Conservation (phyloP, 2,797 vertebrate genomes). For the Pogoniulus pusillus region DNA sequence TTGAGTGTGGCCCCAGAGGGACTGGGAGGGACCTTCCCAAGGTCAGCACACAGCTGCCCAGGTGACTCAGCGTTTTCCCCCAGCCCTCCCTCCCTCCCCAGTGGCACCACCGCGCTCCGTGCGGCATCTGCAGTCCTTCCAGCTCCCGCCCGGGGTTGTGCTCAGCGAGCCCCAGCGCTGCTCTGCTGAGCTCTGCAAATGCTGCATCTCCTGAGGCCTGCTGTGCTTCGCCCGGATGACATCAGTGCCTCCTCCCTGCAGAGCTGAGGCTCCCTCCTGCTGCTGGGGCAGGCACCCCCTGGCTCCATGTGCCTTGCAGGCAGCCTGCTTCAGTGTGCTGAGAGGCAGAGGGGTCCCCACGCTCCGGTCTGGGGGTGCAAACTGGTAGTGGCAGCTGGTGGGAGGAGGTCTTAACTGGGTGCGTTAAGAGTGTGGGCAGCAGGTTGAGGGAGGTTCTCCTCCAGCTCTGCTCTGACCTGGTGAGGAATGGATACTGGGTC, state of each 20-base stretch:
- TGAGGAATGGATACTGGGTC: too few relatives aligned
- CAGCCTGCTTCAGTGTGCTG: background rate
- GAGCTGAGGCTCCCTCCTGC: background rate
- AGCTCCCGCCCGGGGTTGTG: background rate
- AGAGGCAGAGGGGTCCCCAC: background rate
- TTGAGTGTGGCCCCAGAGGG: background rate
- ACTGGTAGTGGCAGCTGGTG: background rate
- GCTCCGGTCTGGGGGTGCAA: background rate
- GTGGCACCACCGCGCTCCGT: fast-evolving
- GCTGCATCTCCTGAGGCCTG: constrained; percentile 33
- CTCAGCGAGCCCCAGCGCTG: background rate
- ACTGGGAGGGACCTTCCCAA: background rate
- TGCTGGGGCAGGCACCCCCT: background rate
- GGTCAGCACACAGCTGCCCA: background rate
- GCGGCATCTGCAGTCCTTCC: background rate
- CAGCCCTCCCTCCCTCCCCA: background rate
- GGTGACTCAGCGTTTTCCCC: background rate
- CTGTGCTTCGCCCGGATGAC: constrained; percentile 9
- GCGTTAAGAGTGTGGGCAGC: too few relatives aligned
- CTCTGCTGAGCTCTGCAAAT: constrained; percentile 63
- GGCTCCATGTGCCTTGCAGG: background rate
- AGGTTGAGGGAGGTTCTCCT: too few relatives aligned
- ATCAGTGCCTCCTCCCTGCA: constrained; percentile 31
- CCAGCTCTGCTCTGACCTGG: too few relatives aligned
- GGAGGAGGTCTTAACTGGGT: background rate